A percentile compares a stretch with the other conserved stretches of the same genome.
Conservation (phyloP, 2,888 invertebrate genomes). For the Eupeodes luniger region DNA sequence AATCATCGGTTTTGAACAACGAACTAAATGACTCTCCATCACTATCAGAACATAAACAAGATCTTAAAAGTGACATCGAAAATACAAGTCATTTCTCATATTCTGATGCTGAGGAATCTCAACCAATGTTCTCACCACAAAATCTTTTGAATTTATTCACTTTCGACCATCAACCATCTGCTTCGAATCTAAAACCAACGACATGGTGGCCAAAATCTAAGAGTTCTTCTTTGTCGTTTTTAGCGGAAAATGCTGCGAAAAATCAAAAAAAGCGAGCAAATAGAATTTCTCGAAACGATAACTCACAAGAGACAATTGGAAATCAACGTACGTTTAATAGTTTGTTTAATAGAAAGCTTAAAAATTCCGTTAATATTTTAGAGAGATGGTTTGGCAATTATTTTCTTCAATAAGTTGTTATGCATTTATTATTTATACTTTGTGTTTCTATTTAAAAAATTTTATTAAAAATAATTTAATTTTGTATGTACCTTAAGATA, state of each 20-base stretch:
- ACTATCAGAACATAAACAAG: not conserved
- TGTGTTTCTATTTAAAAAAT: not conserved
- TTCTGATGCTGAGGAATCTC: conserved; percentile 3
- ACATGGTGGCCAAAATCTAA: conserved; percentile 44
- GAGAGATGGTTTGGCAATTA: conserved; percentile 62
- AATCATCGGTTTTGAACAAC: not conserved
- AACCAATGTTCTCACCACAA: conserved; percentile 38
- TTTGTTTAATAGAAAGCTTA: conserved; percentile 35
- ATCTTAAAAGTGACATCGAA: not conserved
- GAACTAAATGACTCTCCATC: not conserved
- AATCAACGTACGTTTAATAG: conserved; percentile 16
- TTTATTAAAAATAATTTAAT: not conserved
- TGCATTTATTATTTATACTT: not conserved
- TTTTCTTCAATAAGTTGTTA: conserved; percentile 34
- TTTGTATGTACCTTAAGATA: not conserved
- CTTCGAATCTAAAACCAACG: conserved; percentile 25
- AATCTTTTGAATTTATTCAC: conserved; percentile 56
- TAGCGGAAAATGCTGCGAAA: conserved; percentile 5
- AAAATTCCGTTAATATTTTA: conserved; percentile 50
- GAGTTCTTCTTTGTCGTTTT: conserved; percentile 4
- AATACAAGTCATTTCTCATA: not conserved
- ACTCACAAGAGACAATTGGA: conserved; percentile 30
- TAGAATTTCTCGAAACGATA: conserved; percentile 11
- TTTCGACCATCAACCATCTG: conserved; percentile 54
- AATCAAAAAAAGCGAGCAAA: conserved; percentile 24